Conservation (phyloP, 2,797 vertebrate genomes). For the Argya squamiceps region DNA sequence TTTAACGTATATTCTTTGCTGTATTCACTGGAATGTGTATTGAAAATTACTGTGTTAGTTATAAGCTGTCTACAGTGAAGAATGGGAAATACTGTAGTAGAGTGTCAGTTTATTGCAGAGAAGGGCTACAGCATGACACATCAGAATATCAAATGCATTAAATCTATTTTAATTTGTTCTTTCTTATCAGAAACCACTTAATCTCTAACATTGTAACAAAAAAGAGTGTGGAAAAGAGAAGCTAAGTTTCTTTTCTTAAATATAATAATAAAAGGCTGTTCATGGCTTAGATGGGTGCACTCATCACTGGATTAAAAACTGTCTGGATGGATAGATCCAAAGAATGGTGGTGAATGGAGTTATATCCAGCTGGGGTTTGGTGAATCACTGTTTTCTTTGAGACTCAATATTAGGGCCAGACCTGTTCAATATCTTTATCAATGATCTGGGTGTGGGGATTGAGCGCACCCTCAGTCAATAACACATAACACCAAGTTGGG, state of each 20-base stretch:
- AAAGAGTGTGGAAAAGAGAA: not conserved
- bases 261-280: not conserved
- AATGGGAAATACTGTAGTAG: slow-evolving; percentile 62
- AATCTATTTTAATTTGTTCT: slow-evolving; percentile 67
- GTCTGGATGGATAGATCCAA: not conserved
- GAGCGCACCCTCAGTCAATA: not conserved
- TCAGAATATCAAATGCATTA: slow-evolving; percentile 38
- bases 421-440: not conserved
- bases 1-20: slow-evolving; percentile 56
- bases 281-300: not conserved
- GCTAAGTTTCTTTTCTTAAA: slow-evolving; percentile 22
- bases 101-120: slow-evolving; percentile 40
- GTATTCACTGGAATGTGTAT: slow-evolving; percentile 36
- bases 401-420: not conserved
- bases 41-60: slow-evolving; percentile 67
- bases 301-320: not conserved
- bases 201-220: slow-evolving; percentile 41
- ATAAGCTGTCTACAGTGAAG: slow-evolving; percentile 61
- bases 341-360: not conserved
- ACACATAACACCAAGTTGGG: not conserved
- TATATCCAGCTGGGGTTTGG: accelerated
- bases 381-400: not conserved
- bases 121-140: slow-evolving; percentile 13
- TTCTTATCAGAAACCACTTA: slow-evolving; percentile 60
- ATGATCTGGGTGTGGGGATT: not conserved